Conservation (phyloP, 2,113 vertebrate species). For the Poecilia latipinna region DNA sequence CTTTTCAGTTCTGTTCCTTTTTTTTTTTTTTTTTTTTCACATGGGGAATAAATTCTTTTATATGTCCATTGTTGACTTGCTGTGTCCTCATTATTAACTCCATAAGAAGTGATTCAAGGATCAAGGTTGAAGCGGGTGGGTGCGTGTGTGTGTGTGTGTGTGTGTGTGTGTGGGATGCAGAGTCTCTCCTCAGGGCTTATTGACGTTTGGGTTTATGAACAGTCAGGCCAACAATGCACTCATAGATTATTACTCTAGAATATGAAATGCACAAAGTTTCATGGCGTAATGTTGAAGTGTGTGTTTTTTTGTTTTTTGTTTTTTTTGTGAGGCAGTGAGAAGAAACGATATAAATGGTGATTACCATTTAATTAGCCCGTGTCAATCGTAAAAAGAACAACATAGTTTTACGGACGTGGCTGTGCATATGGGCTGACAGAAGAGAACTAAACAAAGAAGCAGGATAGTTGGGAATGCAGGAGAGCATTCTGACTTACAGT, state of each 20-base stretch:
- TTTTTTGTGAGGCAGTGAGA: not conserved
- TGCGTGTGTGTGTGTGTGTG: not conserved
- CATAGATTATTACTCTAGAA: constrained; percentile 42
- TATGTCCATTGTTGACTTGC: constrained; percentile 82
- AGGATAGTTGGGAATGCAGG: constrained; percentile 42
- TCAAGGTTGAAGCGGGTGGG: constrained; percentile 47
- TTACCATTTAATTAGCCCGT: constrained; percentile 7
- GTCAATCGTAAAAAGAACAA: constrained; percentile 8
- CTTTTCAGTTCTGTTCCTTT: constrained; percentile 81
- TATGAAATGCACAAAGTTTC: constrained; percentile 34
- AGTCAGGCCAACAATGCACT: constrained; percentile 18
- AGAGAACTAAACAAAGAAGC: constrained; percentile 43
- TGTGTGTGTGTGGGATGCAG: not conserved
- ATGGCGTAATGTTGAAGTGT: constrained; percentile 4
- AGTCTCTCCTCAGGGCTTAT: constrained; percentile 39
- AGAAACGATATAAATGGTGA: constrained; percentile 24
- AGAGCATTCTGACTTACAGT: constrained; percentile 54
- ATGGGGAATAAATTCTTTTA: constrained; percentile 91
- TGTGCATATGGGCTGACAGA: constrained; percentile 14
- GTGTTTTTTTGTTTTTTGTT: too few relatives aligned
- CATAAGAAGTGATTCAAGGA: constrained; percentile 69
- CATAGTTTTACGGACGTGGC: constrained; percentile 11
- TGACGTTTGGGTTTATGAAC: constrained; percentile 70
- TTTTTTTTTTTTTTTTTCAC: constrained; percentile 74
- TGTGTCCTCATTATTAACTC: constrained; percentile 75